These are phyloP conservation scores for Bursaphelenchus mucronatus DNA, from an alignment of 1,140 invertebrate species.

Conservation along the genomic window DNA sequence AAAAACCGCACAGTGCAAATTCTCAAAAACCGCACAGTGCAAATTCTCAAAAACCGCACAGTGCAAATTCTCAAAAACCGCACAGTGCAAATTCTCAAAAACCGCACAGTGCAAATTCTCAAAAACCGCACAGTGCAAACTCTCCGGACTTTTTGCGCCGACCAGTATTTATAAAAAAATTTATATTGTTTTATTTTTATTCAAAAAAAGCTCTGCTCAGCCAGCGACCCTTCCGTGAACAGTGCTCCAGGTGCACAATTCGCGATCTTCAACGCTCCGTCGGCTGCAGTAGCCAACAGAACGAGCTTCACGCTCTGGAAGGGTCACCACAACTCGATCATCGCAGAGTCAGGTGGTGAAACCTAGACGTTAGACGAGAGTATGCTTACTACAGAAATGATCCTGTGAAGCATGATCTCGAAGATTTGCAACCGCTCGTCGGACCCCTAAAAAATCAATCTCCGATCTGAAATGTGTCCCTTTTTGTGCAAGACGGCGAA, in stretches of 20 bases:
- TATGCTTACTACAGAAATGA: constrained; percentile 40
- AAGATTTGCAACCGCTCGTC: not conserved
- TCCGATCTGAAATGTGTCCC: not conserved
- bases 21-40: no score
- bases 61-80: no score
- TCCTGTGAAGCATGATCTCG: constrained; percentile 40
- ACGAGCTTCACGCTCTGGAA: constrained; percentile 34
- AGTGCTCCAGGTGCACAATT: not conserved
- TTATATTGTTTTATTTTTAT: no score
- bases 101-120: no score
- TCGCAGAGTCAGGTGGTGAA: constrained; percentile 26
- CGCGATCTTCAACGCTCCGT: constrained; percentile 27
- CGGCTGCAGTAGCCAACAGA: not conserved
- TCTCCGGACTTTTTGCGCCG: no score
- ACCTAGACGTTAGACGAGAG: constrained; percentile 11
- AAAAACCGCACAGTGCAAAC: no score
- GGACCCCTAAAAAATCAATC: not conserved
- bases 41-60: no score
- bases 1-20: no score
- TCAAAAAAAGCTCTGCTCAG: constrained; percentile 34
- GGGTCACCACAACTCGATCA: constrained; percentile 31
- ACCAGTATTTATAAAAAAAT: no score
- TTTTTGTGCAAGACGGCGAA: no score
- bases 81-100: no score
- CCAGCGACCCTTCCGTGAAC: constrained; percentile 22